Evolutionary conservation across 2,797 vertebrate species (phyloP), one percentile per base, ranked within the genome.

Genomic region (Chloroceryle inda): DNA sequence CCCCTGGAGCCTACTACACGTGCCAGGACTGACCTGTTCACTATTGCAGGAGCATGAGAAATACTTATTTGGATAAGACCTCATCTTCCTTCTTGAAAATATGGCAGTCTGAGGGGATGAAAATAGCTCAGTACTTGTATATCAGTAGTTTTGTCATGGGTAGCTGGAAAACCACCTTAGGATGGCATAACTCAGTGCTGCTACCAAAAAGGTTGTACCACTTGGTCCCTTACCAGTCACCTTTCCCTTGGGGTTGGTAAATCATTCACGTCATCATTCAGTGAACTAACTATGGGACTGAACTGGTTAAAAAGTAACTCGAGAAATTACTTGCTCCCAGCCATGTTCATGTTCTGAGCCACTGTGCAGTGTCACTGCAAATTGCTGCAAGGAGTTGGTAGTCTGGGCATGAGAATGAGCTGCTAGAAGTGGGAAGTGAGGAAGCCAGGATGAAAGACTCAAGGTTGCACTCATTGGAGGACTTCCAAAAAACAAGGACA

Each of bases 1-100:
- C 7, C 12, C 13, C 24, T 53, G 23, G 31, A 75, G 14, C 9
- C 53, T 17, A 3, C 38, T 37, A 12, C 3, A 14, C 0, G 0
- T n/a, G 7, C 35, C 24, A 64, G 21, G 17, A 18, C 23, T 0
- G 0, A 74, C 20, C 23, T 2, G 1, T 47, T 62, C 63, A 73
- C 16, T 56, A 22, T 10, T n/a, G 10, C 10, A 52, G 50, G 13
- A 67, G 18, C 8, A 23, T 6, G 6, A 50, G 42, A 33, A 67
- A 58, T 10, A 22, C 16, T 35, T 10, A 23, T 59, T 62, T 52
- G 26, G 19, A 11, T 33, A 64, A 85, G 33, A 56, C 5, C 5
- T 29, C 7, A 45, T 68, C 49, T 78, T 75, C 40, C 16, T 69
- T 76, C 40, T 52, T 77, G n/a, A 73, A 77, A 52, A 74, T 9